Evolutionary conservation across 1,140 invertebrate species (phyloP), one percentile per base, ranked within the genome.

Genomic region (Zaprionus taronus): DNA sequence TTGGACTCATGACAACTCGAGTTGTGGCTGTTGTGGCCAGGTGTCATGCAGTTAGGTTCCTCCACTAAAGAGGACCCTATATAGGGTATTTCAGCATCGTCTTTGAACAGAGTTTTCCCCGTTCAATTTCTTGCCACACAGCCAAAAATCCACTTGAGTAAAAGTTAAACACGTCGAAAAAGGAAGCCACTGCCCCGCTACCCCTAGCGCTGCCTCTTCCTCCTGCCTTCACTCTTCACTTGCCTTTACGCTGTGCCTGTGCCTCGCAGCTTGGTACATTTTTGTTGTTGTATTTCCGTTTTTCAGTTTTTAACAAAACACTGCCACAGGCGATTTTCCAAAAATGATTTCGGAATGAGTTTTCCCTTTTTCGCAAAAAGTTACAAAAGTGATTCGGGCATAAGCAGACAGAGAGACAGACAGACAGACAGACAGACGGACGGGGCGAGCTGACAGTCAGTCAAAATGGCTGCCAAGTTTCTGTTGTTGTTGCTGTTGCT

Each of bases 281-380:
- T 74, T 77, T 77, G 69, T 83, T 77, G 69, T 83, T 83, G 81
- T 83, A 83, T 85, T 85, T 82, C 83, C 77, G 80, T 86, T 86
- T 86, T 86, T 77, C 83, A 83, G 83, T 86, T 86, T 86, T 86
- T 86, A 81, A 80, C 83, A 80, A 86, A 86, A 86, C 83, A 82
- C 77, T 72, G 83, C 83, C 83, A 67, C 77, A 82, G 83, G 83
- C 83, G 83, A 77, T 83, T 86, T 87, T 82, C 83, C 83, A 80
- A 86, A 86, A 86, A 87, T 86, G 70, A 82, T 86, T 86, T 86
- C 83, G 77, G 70, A 86, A 87, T 86, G 83, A 86, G 83, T 83
- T 86, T 86, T 86, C 62, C 55, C 36, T 65, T 26, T 26, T 70
- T 73, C 66, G 47, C 47, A 51, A 72, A 87, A 87, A 83, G 83